Conservation (phyloP, 1,140 invertebrate genomes). For the Rhagoletis zephyria region DNA sequence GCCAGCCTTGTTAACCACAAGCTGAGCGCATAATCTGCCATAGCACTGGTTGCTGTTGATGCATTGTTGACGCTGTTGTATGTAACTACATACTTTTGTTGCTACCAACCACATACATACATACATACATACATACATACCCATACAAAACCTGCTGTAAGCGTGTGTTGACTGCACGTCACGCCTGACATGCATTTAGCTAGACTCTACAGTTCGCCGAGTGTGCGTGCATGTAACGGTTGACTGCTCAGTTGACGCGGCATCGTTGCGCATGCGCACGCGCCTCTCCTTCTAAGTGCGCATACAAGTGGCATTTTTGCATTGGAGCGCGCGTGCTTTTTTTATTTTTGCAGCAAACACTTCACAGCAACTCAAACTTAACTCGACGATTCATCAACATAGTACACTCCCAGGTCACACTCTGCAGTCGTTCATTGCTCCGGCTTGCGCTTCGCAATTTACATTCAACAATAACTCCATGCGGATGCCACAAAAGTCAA, state of each 20-base stretch:
- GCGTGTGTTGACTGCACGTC: slow-evolving; percentile 19
- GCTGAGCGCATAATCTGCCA: no score
- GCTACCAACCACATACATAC: no score
- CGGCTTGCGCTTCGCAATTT: no score
- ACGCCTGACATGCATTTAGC: slow-evolving; percentile 46
- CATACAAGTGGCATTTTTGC: background rate
- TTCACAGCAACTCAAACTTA: background rate
- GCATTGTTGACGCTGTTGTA: background rate
- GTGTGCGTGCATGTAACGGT: slow-evolving; percentile 2
- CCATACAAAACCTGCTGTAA: no score
- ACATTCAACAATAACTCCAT: background rate
- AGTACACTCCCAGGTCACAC: background rate
- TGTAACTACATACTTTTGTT: no score
- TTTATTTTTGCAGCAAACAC: background rate
- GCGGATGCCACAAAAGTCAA: background rate
- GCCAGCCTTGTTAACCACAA: background rate
- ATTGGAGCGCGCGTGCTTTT: background rate
- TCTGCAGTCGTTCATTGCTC: background rate
- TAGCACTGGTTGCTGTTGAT: background rate
- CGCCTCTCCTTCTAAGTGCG: background rate
- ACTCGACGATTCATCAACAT: background rate
- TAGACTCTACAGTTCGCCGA: no score
- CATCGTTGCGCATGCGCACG: slow-evolving; percentile 38
- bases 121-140: no score
- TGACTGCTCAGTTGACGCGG: slow-evolving; percentile 16